Percentiles rank a stretch among this genome's conserved stretches.
These are phyloP conservation scores for Enteromius argenteus DNA, from an alignment of 2,797 vertebrate species.

Conservation along the genomic window DNA sequence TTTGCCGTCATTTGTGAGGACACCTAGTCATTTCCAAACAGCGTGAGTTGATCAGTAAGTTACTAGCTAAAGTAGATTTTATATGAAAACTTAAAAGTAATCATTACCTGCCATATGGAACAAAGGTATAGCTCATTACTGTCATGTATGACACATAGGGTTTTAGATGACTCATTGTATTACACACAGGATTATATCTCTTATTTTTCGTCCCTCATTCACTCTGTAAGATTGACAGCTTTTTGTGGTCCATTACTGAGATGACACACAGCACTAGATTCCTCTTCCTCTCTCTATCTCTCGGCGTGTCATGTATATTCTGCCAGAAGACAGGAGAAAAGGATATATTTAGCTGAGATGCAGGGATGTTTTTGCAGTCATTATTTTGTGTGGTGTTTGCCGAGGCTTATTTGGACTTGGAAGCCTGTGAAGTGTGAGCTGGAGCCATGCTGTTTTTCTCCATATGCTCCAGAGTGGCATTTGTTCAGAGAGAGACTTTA, in stretches of 20 bases:
- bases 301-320: constrained; percentile 21
- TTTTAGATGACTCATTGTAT: not conserved
- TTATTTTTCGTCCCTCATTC: not conserved
- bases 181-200: not conserved
- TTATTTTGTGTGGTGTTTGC: constrained; percentile 60
- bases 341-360: constrained; percentile 46
- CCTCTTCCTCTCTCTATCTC: constrained; percentile 7
- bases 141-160: not conserved
- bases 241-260: constrained; percentile 28
- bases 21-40: not conserved
- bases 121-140: constrained; percentile 5
- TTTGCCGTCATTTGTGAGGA: not conserved
- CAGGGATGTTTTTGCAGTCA: constrained; percentile 52
- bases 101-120: not conserved
- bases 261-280: constrained; percentile 19
- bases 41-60: not conserved
- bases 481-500: constrained; percentile 52
- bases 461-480: constrained; percentile 51
- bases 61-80: not conserved
- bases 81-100: not conserved
- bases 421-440: constrained; percentile 49
- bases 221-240: constrained; percentile 22
- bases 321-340: constrained; percentile 26
- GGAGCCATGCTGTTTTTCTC: constrained; percentile 52
- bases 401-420: constrained; percentile 57